A percentile compares a stretch with the other conserved stretches of the same genome.
Evolutionary conservation across 2,888 invertebrate species (phyloP).

Genomic region (Chesias legatella): DNA sequence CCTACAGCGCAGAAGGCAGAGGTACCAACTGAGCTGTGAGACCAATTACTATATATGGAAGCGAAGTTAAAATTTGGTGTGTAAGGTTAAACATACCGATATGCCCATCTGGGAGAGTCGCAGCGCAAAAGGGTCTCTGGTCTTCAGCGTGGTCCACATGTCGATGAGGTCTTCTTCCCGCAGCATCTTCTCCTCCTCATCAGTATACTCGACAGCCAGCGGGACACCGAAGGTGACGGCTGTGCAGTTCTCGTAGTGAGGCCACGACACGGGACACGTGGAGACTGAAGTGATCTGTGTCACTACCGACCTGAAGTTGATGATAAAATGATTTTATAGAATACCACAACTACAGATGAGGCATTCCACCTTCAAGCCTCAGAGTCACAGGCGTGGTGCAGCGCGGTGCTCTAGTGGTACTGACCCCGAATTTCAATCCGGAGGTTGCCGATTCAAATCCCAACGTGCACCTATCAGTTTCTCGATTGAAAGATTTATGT

Average conservation of each 20-base stretch:
- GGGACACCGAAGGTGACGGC: conserved; percentile 60
- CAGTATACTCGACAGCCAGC: conserved; percentile 48
- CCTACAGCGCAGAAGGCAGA: too few species aligned
- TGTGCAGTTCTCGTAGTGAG: conserved; percentile 54
- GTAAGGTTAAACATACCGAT: conserved; percentile 38
- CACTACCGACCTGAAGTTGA: conserved; percentile 51
- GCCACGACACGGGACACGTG: conserved; percentile 67
- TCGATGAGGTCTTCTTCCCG: conserved; percentile 44
- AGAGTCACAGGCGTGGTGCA: too few species aligned
- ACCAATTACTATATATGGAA: too few species aligned
- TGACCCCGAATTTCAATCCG: too few species aligned
- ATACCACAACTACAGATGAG: too few species aligned
- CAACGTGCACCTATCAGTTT: too few species aligned
- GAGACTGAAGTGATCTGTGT: conserved; percentile 52
- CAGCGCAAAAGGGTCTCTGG: conserved; percentile 46
- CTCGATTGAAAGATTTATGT: too few species aligned
- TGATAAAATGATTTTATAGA: not conserved
- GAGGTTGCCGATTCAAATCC: too few species aligned
- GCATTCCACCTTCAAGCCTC: too few species aligned
- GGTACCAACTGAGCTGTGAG: too few species aligned
- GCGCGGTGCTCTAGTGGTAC: too few species aligned
- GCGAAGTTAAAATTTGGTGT: too few species aligned
- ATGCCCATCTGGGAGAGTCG: conserved; percentile 50
- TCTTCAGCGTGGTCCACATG: conserved; percentile 59
- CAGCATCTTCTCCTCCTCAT: conserved; percentile 37